Percentiles rank a stretch among this genome's conserved stretches.
These are phyloP conservation scores for Sitodiplosis mosellana DNA, from an alignment of 1,140 invertebrate genomes.

Conservation along the genomic window DNA sequence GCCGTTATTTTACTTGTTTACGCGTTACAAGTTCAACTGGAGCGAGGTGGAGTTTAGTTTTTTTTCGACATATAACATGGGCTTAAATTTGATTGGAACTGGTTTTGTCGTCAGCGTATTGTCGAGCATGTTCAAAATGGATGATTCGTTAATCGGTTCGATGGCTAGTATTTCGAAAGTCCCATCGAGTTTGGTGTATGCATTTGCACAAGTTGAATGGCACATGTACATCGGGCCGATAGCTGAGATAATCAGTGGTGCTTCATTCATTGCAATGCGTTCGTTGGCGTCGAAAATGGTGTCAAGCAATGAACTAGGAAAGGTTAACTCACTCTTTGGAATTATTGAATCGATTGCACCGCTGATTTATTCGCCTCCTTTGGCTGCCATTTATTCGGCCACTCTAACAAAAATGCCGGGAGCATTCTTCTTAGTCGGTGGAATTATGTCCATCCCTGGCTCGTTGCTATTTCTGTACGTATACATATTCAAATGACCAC, in stretches of 20 bases:
- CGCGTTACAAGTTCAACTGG: conserved; percentile 65
- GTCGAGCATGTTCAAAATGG: conserved; percentile 57
- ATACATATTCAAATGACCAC: background rate
- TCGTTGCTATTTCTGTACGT: conserved; percentile 62
- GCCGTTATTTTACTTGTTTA: conserved; percentile 62
- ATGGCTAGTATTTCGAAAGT: conserved; percentile 65
- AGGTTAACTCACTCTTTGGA: conserved; percentile 49
- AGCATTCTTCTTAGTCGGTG: conserved; percentile 62
- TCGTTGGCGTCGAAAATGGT: conserved; percentile 64
- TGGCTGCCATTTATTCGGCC: conserved; percentile 49
- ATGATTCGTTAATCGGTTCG: conserved; percentile 60
- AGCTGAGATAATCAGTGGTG: conserved; percentile 59
- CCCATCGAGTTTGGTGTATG: conserved; percentile 57
- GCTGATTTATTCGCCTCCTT: conserved; percentile 61
- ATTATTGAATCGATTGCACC: conserved; percentile 63
- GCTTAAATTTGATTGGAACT: conserved; percentile 57
- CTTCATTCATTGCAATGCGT: conserved; percentile 60
- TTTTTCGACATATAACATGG: conserved; percentile 62
- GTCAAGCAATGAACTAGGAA: conserved; percentile 50
- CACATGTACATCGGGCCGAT: conserved; percentile 50
- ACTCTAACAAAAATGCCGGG: conserved; percentile 55
- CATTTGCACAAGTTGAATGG: conserved; percentile 52
- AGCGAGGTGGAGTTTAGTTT: conserved; percentile 69
- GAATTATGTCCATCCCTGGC: conserved; percentile 51
- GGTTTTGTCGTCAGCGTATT: conserved; percentile 53